Conservation (phyloP, 1,140 invertebrate genomes). For the Dendrolimus kikuchii region DNA sequence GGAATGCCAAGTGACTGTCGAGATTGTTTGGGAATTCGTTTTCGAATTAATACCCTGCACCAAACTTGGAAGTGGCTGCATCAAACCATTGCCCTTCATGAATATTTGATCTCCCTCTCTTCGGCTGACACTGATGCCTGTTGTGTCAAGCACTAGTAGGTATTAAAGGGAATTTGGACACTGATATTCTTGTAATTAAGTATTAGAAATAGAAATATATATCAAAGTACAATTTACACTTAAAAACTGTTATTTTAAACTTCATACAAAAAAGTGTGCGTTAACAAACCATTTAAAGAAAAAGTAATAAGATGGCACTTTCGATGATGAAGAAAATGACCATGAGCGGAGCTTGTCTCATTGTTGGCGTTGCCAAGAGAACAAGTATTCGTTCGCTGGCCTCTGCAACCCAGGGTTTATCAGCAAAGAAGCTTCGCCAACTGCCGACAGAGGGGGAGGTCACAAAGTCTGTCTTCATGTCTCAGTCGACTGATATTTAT, state of each 20-base stretch:
- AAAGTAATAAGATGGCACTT: conserved; percentile 51
- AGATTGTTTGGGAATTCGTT: conserved; percentile 89
- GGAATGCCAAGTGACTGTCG: conserved; percentile 87
- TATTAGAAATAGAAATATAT: conserved; percentile 28
- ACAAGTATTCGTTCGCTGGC: conserved; percentile 43
- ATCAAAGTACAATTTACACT: conserved; percentile 28
- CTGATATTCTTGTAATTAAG: conserved; percentile 17
- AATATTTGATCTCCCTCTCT: conserved; percentile 86
- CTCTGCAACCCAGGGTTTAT: conserved; percentile 28
- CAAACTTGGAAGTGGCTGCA: conserved; percentile 95
- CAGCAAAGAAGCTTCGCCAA: conserved; percentile 35
- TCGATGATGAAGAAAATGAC: conserved; percentile 58
- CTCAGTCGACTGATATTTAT: conserved; percentile 90
- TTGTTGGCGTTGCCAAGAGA: conserved; percentile 50
- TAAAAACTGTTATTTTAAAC: conserved; percentile 39
- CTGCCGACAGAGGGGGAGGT: conserved; percentile 68
- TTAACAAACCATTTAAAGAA: conserved; percentile 28
- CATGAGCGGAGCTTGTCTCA: conserved; percentile 42
- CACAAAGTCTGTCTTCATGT: conserved; percentile 91
- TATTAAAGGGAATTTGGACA: conserved; percentile 27
- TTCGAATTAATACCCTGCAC: conserved; percentile 86
- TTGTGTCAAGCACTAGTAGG: conserved; percentile 44
- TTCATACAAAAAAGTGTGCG: conserved; percentile 67
- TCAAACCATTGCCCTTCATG: conserved; percentile 88
- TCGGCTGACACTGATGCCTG: conserved; percentile 78